Evolutionary conservation across 2,113 vertebrate genomes (phyloP).

Genomic region (Barnardius zonarius): DNA sequence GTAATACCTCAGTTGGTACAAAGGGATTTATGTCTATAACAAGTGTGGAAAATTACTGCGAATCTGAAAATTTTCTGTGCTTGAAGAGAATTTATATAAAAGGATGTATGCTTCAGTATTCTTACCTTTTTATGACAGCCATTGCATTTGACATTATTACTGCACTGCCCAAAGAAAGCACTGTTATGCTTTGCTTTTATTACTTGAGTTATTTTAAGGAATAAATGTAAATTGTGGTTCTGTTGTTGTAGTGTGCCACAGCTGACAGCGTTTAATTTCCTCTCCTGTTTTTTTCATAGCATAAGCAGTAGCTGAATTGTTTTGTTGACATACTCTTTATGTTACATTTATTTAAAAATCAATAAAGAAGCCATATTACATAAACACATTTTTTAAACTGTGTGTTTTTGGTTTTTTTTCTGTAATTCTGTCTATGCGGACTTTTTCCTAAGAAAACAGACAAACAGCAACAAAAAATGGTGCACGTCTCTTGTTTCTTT

Average conservation of each 20-base stretch:
- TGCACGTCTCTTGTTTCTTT: neutral
- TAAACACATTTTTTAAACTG: neutral
- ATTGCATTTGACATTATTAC: neutral
- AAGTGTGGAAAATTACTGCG: neutral
- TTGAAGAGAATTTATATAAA: neutral
- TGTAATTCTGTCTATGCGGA: neutral
- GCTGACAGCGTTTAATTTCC: neutral
- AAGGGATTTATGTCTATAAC: neutral
- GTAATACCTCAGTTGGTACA: neutral
- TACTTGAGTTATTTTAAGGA: constrained; percentile 1
- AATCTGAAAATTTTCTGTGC: neutral
- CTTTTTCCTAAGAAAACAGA: neutral
- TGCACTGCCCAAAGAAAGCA: neutral
- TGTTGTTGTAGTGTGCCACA: neutral
- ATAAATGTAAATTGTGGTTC: neutral
- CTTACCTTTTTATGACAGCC: neutral
- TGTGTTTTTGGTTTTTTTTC: neutral
- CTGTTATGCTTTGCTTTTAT: neutral
- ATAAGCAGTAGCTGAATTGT: constrained; percentile 5
- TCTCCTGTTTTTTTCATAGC: neutral
- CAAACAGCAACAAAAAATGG: neutral
- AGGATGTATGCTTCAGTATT: neutral
- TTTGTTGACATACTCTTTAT: constrained; percentile 15
- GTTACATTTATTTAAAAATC: constrained; percentile 33
- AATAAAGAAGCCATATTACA: neutral